phyloP scores from a whole-genome alignment of 2,888 invertebrate genomes.

The Lasioglossum malachurum region DNA sequence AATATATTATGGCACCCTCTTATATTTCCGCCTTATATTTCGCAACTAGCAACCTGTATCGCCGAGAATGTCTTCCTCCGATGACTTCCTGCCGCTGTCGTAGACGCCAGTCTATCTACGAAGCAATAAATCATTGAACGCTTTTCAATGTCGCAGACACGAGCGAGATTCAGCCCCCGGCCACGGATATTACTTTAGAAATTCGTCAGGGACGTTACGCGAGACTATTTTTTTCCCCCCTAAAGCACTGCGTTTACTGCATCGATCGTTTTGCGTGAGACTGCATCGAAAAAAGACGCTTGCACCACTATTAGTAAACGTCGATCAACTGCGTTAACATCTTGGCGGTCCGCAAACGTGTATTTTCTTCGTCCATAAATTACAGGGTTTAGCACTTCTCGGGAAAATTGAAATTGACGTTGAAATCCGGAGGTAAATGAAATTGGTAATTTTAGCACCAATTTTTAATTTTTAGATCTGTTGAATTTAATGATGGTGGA shows the following conservation, averaged over 20 bases:
- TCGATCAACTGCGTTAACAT: background rate
- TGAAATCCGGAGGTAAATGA: background rate
- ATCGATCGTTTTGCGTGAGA: slow-evolving; percentile 46
- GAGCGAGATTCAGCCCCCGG: slow-evolving; percentile 49
- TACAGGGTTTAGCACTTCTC: background rate
- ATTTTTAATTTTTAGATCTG: background rate
- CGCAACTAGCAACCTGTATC: slow-evolving; percentile 4
- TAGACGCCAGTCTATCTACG: slow-evolving; percentile 54
- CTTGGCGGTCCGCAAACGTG: background rate
- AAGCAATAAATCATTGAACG: slow-evolving; percentile 66
- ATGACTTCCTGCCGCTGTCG: slow-evolving; percentile 62
- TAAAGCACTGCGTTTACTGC: slow-evolving; percentile 6
- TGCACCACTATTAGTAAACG: background rate
- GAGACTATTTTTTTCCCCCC: slow-evolving; percentile 41
- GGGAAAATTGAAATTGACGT: background rate
- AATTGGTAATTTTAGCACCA: background rate
- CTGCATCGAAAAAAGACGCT: background rate
- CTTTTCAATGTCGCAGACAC: slow-evolving; percentile 49
- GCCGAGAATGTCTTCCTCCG: slow-evolving; percentile 57
- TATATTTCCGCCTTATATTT: slow-evolving; percentile 16
- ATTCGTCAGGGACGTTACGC: slow-evolving; percentile 47
- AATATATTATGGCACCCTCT: slow-evolving; percentile 35
- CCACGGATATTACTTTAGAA: slow-evolving; percentile 64
- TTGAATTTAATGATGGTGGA: background rate
- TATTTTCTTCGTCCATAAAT: background rate